A percentile compares a stretch with the other conserved stretches of the same genome.
phyloP scores from a whole-genome alignment of 2,888 invertebrate species.

The Caenorhabditis sp. region DNA sequence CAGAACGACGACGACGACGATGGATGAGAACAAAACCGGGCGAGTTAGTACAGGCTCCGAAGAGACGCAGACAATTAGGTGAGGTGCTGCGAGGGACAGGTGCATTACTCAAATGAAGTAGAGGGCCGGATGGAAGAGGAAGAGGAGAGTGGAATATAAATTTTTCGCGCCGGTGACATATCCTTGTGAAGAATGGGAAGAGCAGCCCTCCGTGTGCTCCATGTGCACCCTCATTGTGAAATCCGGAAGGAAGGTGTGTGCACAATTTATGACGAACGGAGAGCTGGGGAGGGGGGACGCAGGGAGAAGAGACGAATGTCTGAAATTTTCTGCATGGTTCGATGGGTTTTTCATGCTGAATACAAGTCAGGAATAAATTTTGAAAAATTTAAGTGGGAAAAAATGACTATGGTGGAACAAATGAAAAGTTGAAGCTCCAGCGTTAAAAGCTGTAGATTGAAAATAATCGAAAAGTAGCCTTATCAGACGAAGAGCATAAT shows the following conservation, averaged over 20 bases:
- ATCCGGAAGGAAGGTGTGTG: conserved; percentile 35
- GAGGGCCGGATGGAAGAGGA: conserved; percentile 18
- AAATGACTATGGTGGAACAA: too few relatives aligned
- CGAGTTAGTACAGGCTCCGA: conserved; percentile 4
- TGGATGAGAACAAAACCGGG: conserved; percentile 40
- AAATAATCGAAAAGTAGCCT: too few relatives aligned
- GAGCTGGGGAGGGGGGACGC: neutral
- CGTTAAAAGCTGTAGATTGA: too few relatives aligned
- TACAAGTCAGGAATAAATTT: too few relatives aligned
- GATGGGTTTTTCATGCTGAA: neutral
- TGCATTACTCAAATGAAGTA: conserved; percentile 58
- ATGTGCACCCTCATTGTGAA: neutral
- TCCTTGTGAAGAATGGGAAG: conserved; percentile 32
- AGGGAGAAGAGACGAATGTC: neutral
- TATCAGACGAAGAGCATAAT: too few relatives aligned
- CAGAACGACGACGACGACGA: neutral
- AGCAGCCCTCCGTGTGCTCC: conserved; percentile 4
- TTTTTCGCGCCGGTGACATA: conserved; percentile 30
- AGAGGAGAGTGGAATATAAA: conserved; percentile 42
- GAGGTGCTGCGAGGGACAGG: conserved; percentile 25
- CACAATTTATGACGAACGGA: conserved; percentile 39
- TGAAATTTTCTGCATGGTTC: neutral
- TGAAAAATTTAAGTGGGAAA: too few relatives aligned
- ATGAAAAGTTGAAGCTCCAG: too few relatives aligned
- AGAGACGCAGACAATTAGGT: conserved; percentile 47